A percentile compares a stretch with the other conserved stretches of the same genome.
phyloP scores from a whole-genome alignment of 2,888 invertebrate species.

The Palloptera scutellata region DNA sequence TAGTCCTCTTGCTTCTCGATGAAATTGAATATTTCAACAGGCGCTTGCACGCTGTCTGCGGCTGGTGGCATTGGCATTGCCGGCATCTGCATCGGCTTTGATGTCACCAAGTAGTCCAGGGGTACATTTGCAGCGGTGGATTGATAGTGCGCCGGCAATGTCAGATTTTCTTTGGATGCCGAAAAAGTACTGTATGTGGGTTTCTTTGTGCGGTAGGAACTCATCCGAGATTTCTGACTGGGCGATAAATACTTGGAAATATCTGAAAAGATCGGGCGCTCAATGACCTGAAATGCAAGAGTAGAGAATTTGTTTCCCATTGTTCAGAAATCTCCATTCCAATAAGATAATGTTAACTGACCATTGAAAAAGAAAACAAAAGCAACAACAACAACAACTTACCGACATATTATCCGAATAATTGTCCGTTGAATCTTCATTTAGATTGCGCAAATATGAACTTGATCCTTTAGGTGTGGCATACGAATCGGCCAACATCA shows the following conservation, averaged over 20 bases:
- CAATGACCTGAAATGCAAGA: constrained; percentile 50
- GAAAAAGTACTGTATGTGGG: constrained; percentile 42
- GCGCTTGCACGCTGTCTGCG: constrained; percentile 64
- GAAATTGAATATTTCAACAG: constrained; percentile 78
- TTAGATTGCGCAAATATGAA: constrained; percentile 54
- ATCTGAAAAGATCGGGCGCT: constrained; percentile 62
- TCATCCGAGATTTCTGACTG: constrained; percentile 54
- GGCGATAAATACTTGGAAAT: constrained; percentile 64
- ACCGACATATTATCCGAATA: constrained; percentile 66
- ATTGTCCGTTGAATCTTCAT: constrained; percentile 69
- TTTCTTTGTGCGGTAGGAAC: constrained; percentile 50
- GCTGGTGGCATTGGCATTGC: constrained; percentile 47
- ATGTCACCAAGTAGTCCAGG: constrained; percentile 38
- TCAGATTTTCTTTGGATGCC: constrained; percentile 57
- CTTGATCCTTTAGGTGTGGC: constrained; percentile 65
- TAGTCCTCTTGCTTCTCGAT: constrained; percentile 88
- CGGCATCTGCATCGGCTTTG: constrained; percentile 53
- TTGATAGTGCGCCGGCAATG: constrained; percentile 45
- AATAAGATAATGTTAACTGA: background rate
- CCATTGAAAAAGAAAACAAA: background rate
- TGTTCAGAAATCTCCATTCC: background rate
- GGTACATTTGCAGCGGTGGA: constrained; percentile 45
- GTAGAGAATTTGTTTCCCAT: background rate
- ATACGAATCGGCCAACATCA: constrained; percentile 80
- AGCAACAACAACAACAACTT: constrained; percentile 25